Evolutionary conservation across 2,888 invertebrate species (phyloP).

Genomic region (Plebejus argus): DNA sequence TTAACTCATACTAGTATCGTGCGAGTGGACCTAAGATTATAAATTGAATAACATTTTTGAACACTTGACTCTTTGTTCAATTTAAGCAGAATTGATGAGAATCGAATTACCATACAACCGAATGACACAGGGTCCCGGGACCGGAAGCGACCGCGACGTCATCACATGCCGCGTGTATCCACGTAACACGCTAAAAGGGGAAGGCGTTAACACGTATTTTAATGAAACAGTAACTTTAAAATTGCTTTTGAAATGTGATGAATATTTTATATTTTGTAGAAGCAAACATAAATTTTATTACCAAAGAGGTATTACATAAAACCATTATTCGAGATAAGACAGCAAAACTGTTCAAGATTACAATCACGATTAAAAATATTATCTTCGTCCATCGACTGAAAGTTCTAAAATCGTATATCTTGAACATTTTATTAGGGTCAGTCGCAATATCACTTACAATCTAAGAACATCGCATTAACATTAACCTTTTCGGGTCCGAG

Average conservation of each 20-base stretch:
- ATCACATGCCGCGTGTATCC: constrained; percentile 1
- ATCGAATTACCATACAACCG: not conserved
- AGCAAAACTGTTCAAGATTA: not conserved
- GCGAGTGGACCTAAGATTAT: not conserved
- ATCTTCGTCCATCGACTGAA: not conserved
- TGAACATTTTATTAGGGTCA: constrained; percentile 24
- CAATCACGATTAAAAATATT: not conserved
- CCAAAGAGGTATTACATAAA: not conserved
- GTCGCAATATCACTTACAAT: constrained; percentile 25
- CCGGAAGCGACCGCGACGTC: not conserved
- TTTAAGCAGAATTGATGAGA: not conserved
- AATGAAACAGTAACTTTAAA: not conserved
- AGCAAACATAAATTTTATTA: no score
- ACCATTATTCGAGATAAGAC: not conserved
- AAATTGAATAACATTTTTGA: not conserved
- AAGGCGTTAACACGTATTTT: not conserved
- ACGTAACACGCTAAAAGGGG: not conserved
- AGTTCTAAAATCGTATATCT: not conserved
- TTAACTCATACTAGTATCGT: no score
- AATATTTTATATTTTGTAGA: not conserved
- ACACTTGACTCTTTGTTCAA: not conserved
- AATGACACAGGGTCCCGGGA: not conserved
- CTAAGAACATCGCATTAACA: constrained; percentile 21
- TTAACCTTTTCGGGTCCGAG: constrained; percentile 17
- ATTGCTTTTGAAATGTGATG: not conserved